Percentiles rank a stretch among this genome's conserved stretches.
These are phyloP conservation scores for Rhabditophanes sp. DNA, from an alignment of 2,888 invertebrate genomes.

Conservation along the genomic window DNA sequence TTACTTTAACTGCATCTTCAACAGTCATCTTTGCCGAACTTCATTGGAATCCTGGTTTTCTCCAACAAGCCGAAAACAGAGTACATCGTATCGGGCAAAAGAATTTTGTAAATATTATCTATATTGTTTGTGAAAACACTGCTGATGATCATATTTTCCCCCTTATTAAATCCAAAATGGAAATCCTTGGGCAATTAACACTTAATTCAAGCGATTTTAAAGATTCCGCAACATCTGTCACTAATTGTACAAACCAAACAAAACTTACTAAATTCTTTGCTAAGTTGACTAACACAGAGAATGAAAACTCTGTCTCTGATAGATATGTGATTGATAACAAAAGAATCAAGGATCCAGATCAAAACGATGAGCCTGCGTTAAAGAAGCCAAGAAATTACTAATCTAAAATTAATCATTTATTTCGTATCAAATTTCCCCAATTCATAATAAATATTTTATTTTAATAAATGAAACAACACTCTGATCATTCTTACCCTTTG, in stretches of 20 bases:
- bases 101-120: conserved; percentile 59
- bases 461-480: no score
- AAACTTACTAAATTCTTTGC: not conserved
- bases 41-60: no score
- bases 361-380: no score
- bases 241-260: conserved; percentile 2
- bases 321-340: no score
- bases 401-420: no score
- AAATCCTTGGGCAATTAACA: conserved; percentile 16
- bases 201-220: conserved; percentile 12
- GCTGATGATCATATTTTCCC: conserved; percentile 78
- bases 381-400: no score
- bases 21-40: conserved; percentile 81
- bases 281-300: no score
- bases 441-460: no score
- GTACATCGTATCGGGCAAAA: conserved; percentile 81
- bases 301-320: no score
- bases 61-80: conserved; percentile 89
- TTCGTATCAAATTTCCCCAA: no score
- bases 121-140: conserved; percentile 68
- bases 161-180: conserved; percentile 25
- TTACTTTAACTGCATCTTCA: conserved; percentile 77
- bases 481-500: no score
- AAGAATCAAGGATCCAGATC: no score
- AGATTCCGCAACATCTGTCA: not conserved